Evolutionary conservation across 2,113 vertebrate genomes (phyloP).

Genomic region (Myiagra hebetior): DNA sequence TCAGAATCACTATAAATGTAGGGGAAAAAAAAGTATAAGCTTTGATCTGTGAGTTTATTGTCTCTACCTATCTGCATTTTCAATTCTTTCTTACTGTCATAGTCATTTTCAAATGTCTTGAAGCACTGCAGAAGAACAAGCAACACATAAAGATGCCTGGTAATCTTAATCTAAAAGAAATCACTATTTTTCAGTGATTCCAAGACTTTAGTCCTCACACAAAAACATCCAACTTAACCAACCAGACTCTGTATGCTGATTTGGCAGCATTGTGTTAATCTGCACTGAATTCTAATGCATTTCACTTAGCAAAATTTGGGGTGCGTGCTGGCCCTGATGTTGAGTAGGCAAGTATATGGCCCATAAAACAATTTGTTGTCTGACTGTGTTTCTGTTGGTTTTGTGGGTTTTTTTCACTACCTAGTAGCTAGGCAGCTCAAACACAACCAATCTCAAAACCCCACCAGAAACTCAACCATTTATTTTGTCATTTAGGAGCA

Average conservation of each 20-base stretch:
- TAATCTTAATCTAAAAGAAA: not conserved
- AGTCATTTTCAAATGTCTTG: not conserved
- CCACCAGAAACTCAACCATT: not conserved
- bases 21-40: not conserved
- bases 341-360: not conserved
- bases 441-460: not conserved
- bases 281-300: not conserved
- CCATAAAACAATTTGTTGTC: not conserved
- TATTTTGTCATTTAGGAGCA: not conserved
- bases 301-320: not conserved
- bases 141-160: not conserved
- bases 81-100: not conserved
- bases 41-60: not conserved
- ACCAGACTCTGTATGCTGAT: not conserved
- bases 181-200: not conserved
- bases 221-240: not conserved
- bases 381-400: not conserved
- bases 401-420: not conserved
- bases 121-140: not conserved
- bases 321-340: fast-evolving
- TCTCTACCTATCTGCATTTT: not conserved
- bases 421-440: not conserved
- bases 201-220: not conserved
- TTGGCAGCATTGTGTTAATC: not conserved
- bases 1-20: not conserved